A percentile compares a stretch with the other conserved stretches of the same genome.
Evolutionary conservation across 2,888 invertebrate species (phyloP).

Genomic region (Uloborus plumipes): DNA sequence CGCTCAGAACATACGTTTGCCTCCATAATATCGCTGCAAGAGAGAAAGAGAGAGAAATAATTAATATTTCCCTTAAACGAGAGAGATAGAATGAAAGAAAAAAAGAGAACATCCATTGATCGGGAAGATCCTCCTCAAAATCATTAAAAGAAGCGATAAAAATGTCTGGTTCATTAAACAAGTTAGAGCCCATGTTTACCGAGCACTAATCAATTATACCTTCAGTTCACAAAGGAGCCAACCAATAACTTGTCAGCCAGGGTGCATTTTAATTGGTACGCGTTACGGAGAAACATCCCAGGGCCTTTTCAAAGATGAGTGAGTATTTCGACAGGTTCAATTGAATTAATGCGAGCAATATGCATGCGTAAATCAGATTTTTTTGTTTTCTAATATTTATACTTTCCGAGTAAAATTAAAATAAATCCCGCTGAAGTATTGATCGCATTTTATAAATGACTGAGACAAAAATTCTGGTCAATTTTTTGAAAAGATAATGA

Average conservation of each 20-base stretch:
- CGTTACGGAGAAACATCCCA: conserved; percentile 32
- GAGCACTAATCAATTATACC: conserved; percentile 59
- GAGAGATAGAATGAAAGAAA: conserved; percentile 6
- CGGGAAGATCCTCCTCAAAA: conserved; percentile 27
- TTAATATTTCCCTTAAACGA: conserved; percentile 11
- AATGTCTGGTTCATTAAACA: conserved; percentile 60
- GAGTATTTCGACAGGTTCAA: too few relatives aligned
- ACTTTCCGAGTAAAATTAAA: neutral
- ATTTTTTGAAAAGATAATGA: too few relatives aligned
- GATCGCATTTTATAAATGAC: too few relatives aligned
- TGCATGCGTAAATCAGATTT: neutral
- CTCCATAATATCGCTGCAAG: too few relatives aligned
- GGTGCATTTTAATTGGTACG: conserved; percentile 61
- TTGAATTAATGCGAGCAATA: neutral
- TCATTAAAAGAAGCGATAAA: conserved; percentile 52
- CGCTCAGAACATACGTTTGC: too few relatives aligned
- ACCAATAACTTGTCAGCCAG: conserved; percentile 59
- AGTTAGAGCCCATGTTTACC: conserved; percentile 56
- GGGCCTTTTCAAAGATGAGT: too few relatives aligned
- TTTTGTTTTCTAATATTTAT: neutral
- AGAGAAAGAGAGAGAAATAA: neutral
- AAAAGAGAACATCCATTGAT: conserved; percentile 19
- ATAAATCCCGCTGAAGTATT: too few relatives aligned
- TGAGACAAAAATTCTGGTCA: too few relatives aligned
- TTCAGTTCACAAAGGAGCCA: conserved; percentile 37